phyloP scores from a whole-genome alignment of 1,140 invertebrate genomes.

The Cotesia chilonis region DNA sequence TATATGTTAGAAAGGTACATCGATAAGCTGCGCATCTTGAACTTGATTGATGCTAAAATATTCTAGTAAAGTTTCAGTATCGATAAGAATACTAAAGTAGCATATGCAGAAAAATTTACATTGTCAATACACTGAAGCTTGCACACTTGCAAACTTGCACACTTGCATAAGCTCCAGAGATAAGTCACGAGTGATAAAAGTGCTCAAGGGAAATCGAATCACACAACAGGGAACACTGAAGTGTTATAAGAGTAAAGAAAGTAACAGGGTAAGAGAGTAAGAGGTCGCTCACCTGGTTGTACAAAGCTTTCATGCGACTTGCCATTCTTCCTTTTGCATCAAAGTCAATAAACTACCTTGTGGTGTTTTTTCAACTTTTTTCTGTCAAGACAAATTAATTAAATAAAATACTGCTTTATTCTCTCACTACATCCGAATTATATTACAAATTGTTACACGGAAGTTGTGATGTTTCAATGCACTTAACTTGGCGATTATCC shows the following conservation, averaged over 20 bases:
- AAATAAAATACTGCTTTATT: too few relatives aligned
- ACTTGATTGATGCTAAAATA: conserved; percentile 8
- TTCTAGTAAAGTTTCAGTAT: conserved; percentile 3
- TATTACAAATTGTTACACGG: too few relatives aligned
- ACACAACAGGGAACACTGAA: neutral
- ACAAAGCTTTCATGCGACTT: conserved; percentile 57
- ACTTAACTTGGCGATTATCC: conserved; percentile 2
- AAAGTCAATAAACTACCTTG: too few relatives aligned
- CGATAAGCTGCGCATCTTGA: conserved; percentile 3
- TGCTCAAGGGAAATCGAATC: conserved; percentile 37
- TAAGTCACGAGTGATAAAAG: conserved; percentile 38
- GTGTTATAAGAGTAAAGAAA: neutral
- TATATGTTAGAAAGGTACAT: neutral
- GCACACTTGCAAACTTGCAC: conserved; percentile 11
- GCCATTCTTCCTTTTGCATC: conserved; percentile 46
- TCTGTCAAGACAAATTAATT: too few relatives aligned
- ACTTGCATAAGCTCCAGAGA: conserved; percentile 6
- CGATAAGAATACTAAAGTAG: conserved; percentile 7
- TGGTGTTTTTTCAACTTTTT: too few relatives aligned
- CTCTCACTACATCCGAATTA: too few relatives aligned
- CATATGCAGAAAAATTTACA: conserved; percentile 22
- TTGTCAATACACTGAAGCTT: neutral
- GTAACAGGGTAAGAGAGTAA: neutral
- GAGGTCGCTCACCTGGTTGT: conserved; percentile 53
- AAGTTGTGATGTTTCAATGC: neutral